Conservation (phyloP, 2,888 invertebrate genomes). For the Keiferia lycopersicella region DNA sequence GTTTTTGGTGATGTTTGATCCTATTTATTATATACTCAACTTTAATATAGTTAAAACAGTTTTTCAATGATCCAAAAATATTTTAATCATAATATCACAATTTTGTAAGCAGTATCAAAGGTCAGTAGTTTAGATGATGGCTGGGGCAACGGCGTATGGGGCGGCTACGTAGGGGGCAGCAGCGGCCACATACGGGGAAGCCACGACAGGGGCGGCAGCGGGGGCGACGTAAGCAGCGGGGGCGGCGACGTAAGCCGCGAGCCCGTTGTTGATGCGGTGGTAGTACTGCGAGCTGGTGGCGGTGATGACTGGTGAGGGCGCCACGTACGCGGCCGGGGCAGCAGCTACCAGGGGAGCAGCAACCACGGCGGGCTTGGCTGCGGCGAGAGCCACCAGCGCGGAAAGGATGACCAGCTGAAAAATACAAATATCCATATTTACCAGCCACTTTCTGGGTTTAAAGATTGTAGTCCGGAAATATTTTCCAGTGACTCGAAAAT, state of each 20-base stretch:
- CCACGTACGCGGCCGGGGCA: slow-evolving; percentile 55
- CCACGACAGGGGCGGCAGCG: slow-evolving; percentile 48
- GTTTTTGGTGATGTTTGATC: too few species aligned
- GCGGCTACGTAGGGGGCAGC: slow-evolving; percentile 41
- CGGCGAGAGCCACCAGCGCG: slow-evolving; percentile 61
- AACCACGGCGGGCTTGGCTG: slow-evolving; percentile 61
- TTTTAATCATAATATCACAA: slow-evolving; percentile 50
- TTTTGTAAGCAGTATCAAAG: not conserved
- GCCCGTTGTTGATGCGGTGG: slow-evolving; percentile 83
- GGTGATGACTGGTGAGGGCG: slow-evolving; percentile 79
- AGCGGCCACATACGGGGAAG: slow-evolving; percentile 52
- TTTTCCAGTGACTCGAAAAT: too few species aligned
- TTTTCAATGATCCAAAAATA: not conserved
- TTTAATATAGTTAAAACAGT: not conserved
- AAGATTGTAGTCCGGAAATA: too few species aligned
- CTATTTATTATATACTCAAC: too few species aligned
- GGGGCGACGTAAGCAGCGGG: slow-evolving; percentile 62
- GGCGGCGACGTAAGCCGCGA: slow-evolving; percentile 70
- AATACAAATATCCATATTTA: not conserved
- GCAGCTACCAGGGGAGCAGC: slow-evolving; percentile 50
- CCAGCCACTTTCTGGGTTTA: too few species aligned
- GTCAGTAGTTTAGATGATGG: slow-evolving; percentile 41
- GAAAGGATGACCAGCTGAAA: slow-evolving; percentile 63
- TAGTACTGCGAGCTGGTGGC: slow-evolving; percentile 86
- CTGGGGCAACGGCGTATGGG: slow-evolving; percentile 45